Base-by-base conservation (phyloP, 2,797 vertebrate species). In the Enteromius anoplus region DNA sequence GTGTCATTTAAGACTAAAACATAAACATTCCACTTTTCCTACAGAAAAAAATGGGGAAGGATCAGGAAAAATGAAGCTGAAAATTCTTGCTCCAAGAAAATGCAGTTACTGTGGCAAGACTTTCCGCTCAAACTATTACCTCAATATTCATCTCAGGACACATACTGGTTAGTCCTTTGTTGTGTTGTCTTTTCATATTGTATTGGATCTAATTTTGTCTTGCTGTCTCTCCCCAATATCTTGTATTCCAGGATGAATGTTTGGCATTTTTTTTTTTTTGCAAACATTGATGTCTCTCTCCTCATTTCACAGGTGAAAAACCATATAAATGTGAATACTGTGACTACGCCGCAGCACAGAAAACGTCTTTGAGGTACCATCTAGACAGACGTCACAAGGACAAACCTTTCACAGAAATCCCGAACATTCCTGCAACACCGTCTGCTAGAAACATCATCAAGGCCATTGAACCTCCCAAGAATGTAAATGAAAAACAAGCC, bases 91-190 rank as follows among this genome's bases (percentile, higher is more conserved):
- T 34, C 95, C 94, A 11, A 96, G 96, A 93, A 95, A 96, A 88
- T 99, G 98, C 94, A 96, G 94, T 87, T 98, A 97, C 87, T 99
- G 98, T 89, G 96, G 96, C 81, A 99, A 99, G 89, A 96, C 96
- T 88, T 99, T 99, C 94, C 96, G 97, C 77, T 99, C 98, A 19
- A 99, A 97, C 93, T 99, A 99, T 95, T 99, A 99, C 96, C 97
- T 99, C 95, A 99, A 98, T 78, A 96, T 99, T 95, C 98, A 99
- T 93, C 96, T 99, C 93, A 96, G 98, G 95, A 99, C 97, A 62
- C 98, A 99, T 89, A 99, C 98, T 96, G 98, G 98, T 99, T 92
- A 26, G 58, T 29, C 17, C 37, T 62, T 40, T 9, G 10, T 14
- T 82, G 29, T 14, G 34, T 58, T 19, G 12, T 49, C 19, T 62